These are phyloP conservation scores for Puffinus mauretanicus DNA, from an alignment of 2,113 vertebrate species.

Conservation along the genomic window DNA sequence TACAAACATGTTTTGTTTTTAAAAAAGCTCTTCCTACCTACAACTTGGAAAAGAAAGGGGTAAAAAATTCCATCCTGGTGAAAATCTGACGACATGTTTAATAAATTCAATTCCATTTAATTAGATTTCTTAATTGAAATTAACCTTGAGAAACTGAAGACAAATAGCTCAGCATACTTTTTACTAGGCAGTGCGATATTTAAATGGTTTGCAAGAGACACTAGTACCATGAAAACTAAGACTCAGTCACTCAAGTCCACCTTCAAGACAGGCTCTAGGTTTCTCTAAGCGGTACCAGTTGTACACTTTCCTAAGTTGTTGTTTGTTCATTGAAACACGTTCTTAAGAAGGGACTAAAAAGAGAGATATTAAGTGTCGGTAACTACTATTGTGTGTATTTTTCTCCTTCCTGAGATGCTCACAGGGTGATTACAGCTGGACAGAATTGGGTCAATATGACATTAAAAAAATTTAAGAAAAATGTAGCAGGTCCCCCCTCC, in stretches of 20 bases:
- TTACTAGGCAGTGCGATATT: not conserved
- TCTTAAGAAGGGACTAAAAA: not conserved
- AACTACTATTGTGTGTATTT: not conserved
- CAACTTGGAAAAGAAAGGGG: not conserved
- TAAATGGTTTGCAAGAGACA: not conserved
- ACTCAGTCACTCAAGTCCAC: not conserved
- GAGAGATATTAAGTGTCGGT: not conserved
- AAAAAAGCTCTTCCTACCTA: not conserved
- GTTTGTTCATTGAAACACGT: not conserved
- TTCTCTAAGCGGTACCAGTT: not conserved
- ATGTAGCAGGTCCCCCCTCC: not conserved
- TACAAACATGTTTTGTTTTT: not conserved
- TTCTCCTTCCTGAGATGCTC: not conserved
- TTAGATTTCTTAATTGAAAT: constrained; percentile 9
- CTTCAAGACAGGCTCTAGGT: not conserved
- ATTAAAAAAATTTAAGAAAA: not conserved
- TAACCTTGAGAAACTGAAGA: not conserved
- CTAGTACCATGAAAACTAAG: not conserved
- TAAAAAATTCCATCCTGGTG: not conserved
- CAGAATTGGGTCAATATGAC: not conserved
- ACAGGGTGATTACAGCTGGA: not conserved
- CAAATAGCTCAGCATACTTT: not conserved
- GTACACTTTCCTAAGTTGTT: not conserved
- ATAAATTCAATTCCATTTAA: not conserved
- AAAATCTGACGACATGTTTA: not conserved